Percentiles rank a stretch among this genome's conserved stretches.
Conservation (phyloP, 2,113 vertebrate species). For the Mus spicilegus region DNA sequence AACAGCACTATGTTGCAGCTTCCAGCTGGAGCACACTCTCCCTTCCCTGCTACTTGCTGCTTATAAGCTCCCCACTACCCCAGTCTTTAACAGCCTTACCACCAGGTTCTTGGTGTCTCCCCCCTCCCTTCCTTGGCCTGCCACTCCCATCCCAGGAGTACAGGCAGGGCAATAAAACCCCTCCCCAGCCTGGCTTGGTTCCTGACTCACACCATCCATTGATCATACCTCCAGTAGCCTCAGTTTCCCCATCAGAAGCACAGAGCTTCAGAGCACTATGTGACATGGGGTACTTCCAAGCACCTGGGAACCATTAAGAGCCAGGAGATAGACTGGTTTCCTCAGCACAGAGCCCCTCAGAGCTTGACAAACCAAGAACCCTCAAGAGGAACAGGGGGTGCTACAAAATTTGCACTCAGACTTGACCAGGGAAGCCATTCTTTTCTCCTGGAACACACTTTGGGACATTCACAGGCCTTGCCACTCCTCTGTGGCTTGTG, state of each 20-base stretch:
- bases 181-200: background rate
- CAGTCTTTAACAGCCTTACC: background rate
- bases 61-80: background rate
- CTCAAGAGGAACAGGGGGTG: rapidly evolving
- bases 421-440: background rate
- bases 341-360: background rate
- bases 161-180: background rate
- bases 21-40: rapidly evolving
- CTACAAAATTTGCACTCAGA: background rate
- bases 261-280: background rate
- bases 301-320: background rate
- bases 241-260: background rate
- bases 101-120: background rate
- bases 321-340: background rate
- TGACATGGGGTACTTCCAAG: rapidly evolving
- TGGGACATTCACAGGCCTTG: background rate
- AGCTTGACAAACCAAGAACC: too few relatives aligned
- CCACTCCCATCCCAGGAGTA: background rate
- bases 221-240: background rate
- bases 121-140: too few relatives aligned
- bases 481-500: too few relatives aligned
- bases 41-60: too few relatives aligned
- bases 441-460: background rate
- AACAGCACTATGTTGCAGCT: background rate
- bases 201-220: background rate